Percentiles rank a stretch among this genome's conserved stretches.
These are phyloP conservation scores for Chloropsis hardwickii DNA, from an alignment of 2,113 vertebrate species.

Conservation along the genomic window DNA sequence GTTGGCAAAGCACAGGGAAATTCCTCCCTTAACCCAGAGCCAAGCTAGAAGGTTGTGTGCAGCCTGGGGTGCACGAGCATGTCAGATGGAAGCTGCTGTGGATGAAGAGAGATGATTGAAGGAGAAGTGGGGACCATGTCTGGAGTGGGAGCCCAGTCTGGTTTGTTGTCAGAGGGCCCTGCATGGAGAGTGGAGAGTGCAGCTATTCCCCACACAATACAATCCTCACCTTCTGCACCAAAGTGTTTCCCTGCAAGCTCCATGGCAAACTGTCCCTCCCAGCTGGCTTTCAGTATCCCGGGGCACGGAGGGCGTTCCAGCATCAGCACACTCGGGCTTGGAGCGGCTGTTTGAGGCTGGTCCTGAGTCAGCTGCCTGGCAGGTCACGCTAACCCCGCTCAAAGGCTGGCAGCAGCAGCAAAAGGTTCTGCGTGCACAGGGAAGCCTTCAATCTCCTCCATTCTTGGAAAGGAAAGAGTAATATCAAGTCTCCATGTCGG, in stretches of 20 bases:
- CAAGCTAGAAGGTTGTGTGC: neutral
- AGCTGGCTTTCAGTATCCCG: neutral
- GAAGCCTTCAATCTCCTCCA: neutral
- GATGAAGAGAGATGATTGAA: neutral
- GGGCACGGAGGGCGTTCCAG: neutral
- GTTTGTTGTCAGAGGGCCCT: neutral
- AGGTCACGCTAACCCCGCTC: neutral
- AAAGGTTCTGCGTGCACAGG: neutral
- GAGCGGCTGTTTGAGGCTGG: neutral
- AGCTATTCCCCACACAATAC: neutral
- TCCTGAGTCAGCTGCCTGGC: neutral
- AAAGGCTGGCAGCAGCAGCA: neutral
- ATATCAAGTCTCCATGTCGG: neutral
- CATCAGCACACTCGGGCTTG: neutral
- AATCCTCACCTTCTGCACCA: neutral
- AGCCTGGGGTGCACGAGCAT: neutral
- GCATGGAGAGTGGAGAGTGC: neutral
- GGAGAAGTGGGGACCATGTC: neutral
- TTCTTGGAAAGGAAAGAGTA: neutral
- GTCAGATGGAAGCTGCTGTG: neutral
- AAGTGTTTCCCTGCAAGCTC: neutral
- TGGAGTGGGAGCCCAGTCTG: fast-evolving
- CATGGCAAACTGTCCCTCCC: neutral
- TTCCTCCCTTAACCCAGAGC: neutral
- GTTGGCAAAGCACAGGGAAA: neutral